Conservation (phyloP, 2,797 vertebrate species). For the Neopelma chrysocephalum region DNA sequence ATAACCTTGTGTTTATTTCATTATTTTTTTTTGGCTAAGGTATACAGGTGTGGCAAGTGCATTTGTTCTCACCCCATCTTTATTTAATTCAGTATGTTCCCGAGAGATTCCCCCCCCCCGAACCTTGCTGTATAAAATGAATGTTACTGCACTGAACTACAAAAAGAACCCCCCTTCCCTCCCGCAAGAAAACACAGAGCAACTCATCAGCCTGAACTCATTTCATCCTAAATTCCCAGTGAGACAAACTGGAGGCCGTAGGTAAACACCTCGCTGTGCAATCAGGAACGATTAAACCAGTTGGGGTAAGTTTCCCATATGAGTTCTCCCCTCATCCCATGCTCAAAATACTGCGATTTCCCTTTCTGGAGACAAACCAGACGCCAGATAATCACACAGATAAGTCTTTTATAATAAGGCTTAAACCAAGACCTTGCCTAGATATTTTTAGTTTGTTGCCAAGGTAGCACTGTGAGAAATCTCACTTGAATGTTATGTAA, state of each 20-base stretch:
- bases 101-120: background rate
- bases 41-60: slow-evolving; percentile 28
- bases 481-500: slow-evolving; percentile 83
- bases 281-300: background rate
- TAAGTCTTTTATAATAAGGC: slow-evolving; percentile 78
- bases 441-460: slow-evolving; percentile 86
- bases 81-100: slow-evolving; percentile 52
- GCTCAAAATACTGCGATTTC: slow-evolving; percentile 57
- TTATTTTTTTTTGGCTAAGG: background rate
- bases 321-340: slow-evolving; percentile 32
- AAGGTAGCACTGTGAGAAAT: slow-evolving; percentile 84
- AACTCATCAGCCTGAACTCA: slow-evolving; percentile 11
- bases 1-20: background rate
- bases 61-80: slow-evolving; percentile 32
- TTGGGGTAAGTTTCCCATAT: slow-evolving; percentile 16
- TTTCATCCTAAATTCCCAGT: slow-evolving; percentile 6
- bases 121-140: slow-evolving; percentile 65
- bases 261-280: slow-evolving; percentile 5
- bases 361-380: slow-evolving; percentile 76
- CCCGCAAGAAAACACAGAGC: slow-evolving; percentile 1
- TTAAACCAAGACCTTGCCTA: slow-evolving; percentile 79
- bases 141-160: slow-evolving; percentile 72
- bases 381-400: slow-evolving; percentile 76
- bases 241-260: slow-evolving; percentile 4
- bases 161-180: background rate